Evolutionary conservation across 2,888 invertebrate species (phyloP), one percentile per base, ranked within the genome.

Genomic region (Chrysolina haemoptera): DNA sequence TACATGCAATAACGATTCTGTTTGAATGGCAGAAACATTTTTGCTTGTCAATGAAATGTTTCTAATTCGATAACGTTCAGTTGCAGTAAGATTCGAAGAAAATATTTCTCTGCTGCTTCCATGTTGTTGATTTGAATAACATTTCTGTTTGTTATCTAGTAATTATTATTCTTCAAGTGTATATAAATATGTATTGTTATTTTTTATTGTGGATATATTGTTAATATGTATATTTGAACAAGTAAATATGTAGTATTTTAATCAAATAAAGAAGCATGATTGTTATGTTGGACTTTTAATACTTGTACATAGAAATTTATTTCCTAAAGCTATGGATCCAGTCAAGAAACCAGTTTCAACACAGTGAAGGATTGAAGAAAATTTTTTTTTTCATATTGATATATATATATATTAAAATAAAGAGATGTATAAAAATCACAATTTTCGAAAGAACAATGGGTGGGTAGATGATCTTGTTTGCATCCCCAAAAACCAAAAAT

Each of bases 211-310:
- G 53, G 20, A 53, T 55, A 67, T 67, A 53, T 67, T 67, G 67
- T 67, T 67, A n/a, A 67, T 67, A 67, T 67, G 67, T 67, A 67
- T 67, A 67, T 67, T 67, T 67, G 67, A 65, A 65, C 18, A 20
- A 67, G 27, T 53, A 40, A 67, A 35, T 48, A 40, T 66, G 66
- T 66, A 66, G 27, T 50, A 35, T 67, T 53, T 53, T 50, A 67
- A 18, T 53, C 14, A 18, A 67, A 53, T 67, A 53, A 67, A 67
- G 43, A n/a, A 55, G 27, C 18, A 66, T 53, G 59, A 59, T 27
- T 53, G 53, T 53, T 53, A 53, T 53, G 16, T 20, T 53, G 1
- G 18, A 11, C 20, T 53, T 53, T 1, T 11, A 10, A 53, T 35
- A 35, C 35, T 35, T 35, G 35, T 8, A 3, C 6, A 35, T 8